Evolutionary conservation across 2,888 invertebrate species (phyloP), one percentile per base, ranked within the genome.

Genomic region (Ganaspis brasiliensis): DNA sequence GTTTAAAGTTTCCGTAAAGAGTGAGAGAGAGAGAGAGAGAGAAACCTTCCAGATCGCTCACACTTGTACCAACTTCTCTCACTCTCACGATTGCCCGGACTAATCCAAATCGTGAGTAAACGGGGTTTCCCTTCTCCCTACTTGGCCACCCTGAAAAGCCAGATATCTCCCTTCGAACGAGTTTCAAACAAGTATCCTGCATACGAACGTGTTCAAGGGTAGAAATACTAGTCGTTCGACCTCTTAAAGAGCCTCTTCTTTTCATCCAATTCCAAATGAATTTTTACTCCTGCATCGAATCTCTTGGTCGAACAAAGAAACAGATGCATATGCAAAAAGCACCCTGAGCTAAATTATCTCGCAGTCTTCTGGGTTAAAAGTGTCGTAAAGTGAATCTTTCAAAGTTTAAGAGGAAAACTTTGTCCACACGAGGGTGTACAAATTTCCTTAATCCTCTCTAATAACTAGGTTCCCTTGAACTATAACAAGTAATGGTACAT

Each of bases 181-280:
- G 76, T 78, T 78, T 77, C 72, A 76, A 76, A 73, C 79, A 75
- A 79, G 79, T 78, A 76, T 61, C 55, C 57, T 55, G 71, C 72
- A 70, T 75, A 76, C 72, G 76, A 81, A 81, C 79, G 81, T 81
- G 79, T 81, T 81, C 76, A 73, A 79, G 79, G 76, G 79, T 72
- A 75, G 79, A 79, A 81, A 77, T 81, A 75, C 77, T 75, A 74
- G 72, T 75, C 73, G 75, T 79, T 74, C 73, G 77, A 77, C 77
- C 78, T 78, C 73, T 73, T 78, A 72, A 76, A 76, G 76, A 71
- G 61, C 37, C 73, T 74, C 76, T 77, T 56, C 57, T 78, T 76
- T 40, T 72, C 56, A 72, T 77, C 63, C 59, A 61, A 73, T 52
- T 26, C 72, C 24, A 63, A 74, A 75, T 67, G 45, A 14, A 67